Evolutionary conservation across 1,140 invertebrate species (phyloP), one percentile per base, ranked within the genome.

Genomic region (Aleiodes sp.): DNA sequence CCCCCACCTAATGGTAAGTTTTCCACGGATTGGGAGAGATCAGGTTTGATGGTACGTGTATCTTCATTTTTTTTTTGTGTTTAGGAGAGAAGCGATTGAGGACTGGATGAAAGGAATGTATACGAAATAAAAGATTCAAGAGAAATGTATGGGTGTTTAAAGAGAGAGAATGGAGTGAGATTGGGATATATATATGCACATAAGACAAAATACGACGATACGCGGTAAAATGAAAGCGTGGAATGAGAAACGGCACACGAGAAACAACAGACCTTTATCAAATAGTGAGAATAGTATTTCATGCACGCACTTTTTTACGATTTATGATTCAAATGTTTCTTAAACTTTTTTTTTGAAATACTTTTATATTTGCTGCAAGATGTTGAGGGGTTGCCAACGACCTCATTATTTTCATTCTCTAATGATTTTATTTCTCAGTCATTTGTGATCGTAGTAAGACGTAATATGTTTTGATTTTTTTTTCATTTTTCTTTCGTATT

Each of bases 261-360:
- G 59, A 61, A 61, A 61, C 33, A 59, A 67, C 26, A 67, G 52
- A 67, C 65, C n/a, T 56, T 67, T 57, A 59, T 67, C 14, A 59
- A 65, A 65, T 29, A 52, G 46, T 52, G 46, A 52, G 46, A 52
- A 52, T 52, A 57, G 12, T 35, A 37, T 39, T 31, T 35, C 65
- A 67, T 67, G 65, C 65, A 57, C 52, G 46, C 9, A 52, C 28
- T 31, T 57, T 66, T 39, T 46, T 24, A 52, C 16, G 46, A 24
- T 43, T 43, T 43, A 24, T 24, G 46, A 24, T 4, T 52, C 16
- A 52, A 24, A 52, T n/a, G n/a, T n/a, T n/a, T n/a, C n/a, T n/a
- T n/a, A n/a, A n/a, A n/a, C n/a, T n/a, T n/a, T n/a, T n/a, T n/a
- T n/a, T n/a, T n/a, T n/a, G n/a, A n/a, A n/a, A n/a, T n/a, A 60